Conservation (phyloP, 1,140 invertebrate genomes). For the Drosophila micromelanica region DNA sequence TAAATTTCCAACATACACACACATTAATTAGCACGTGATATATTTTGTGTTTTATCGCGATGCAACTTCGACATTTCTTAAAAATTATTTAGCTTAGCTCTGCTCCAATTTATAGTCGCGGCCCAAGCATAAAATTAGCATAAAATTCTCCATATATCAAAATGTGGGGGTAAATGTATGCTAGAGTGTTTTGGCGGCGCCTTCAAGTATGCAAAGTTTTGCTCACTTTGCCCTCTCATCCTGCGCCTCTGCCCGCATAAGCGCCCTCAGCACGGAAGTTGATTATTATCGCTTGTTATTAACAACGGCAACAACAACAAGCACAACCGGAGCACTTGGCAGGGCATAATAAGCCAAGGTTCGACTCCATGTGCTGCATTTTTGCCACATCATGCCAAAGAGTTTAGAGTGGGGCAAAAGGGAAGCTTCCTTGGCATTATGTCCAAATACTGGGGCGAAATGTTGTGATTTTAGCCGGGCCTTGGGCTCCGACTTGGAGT, state of each 20-base stretch:
- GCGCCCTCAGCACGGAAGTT: conserved; percentile 74
- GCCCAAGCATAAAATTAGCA: conserved; percentile 68
- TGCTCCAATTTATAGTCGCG: conserved; percentile 17
- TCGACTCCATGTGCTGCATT: conserved; percentile 21
- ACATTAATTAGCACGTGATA: conserved; percentile 81
- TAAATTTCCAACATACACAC: conserved; percentile 64
- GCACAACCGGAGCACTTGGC: not conserved
- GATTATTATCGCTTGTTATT: conserved; percentile 84
- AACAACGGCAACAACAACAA: conserved; percentile 71
- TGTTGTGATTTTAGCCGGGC: conserved; percentile 29
- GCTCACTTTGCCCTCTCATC: conserved; percentile 31
- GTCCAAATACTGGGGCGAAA: conserved; percentile 47
- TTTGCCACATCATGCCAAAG: conserved; percentile 35
- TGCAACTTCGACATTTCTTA: conserved; percentile 68
- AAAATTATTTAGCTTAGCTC: conserved; percentile 36
- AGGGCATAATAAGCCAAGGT: conserved; percentile 41
- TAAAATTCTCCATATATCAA: conserved; percentile 52
- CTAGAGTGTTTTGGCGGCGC: conserved; percentile 40
- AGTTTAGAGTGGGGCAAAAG: not conserved
- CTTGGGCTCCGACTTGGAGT: not conserved
- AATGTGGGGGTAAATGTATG: conserved; percentile 43
- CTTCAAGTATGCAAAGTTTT: conserved; percentile 67
- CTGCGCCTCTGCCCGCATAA: conserved; percentile 10
- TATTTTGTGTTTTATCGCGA: conserved; percentile 63
- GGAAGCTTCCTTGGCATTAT: conserved; percentile 52